These are phyloP conservation scores for Rhizoglyphus robini DNA, from an alignment of 1,140 invertebrate genomes.

Conservation along the genomic window DNA sequence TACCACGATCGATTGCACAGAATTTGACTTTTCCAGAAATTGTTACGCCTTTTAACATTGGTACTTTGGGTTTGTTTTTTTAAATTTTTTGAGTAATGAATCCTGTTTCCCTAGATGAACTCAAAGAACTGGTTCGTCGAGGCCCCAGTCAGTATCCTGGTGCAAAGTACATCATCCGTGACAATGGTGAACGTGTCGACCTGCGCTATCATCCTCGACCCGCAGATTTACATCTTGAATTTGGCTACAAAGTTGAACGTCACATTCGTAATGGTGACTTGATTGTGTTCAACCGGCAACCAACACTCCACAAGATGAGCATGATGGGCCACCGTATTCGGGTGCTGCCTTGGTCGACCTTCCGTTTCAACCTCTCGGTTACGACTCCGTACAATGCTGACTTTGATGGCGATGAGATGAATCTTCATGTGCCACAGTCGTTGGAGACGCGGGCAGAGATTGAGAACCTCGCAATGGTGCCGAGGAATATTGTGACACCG, in stretches of 20 bases:
- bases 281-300: constrained; percentile 98
- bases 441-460: constrained; percentile 98
- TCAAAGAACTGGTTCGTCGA: constrained; percentile 86
- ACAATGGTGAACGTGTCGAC: constrained; percentile 97
- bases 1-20: constrained; percentile 93
- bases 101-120: constrained; percentile 92
- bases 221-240: constrained; percentile 94
- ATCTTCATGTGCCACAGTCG: constrained; percentile 95
- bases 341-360: constrained; percentile 91
- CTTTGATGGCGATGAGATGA: constrained; percentile 99
- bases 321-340: constrained; percentile 94
- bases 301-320: constrained; percentile 99
- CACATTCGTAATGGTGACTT: constrained; percentile 96
- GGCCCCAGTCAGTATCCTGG: constrained; percentile 98
- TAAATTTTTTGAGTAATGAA: constrained; percentile 98
- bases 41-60: constrained; percentile 98
- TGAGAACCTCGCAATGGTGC: constrained; percentile 92
- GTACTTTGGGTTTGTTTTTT: constrained; percentile 91
- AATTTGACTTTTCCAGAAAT: constrained; percentile 99
- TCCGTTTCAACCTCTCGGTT: constrained; percentile 83
- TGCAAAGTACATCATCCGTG: constrained; percentile 96
- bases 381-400: constrained; percentile 99
- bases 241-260: constrained; percentile 90
- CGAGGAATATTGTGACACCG: constrained; percentile 93
- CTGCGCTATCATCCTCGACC: constrained; percentile 94